Percentiles rank a stretch among this genome's conserved stretches.
Conservation (phyloP, 2,113 vertebrate species). For the Microcebus ravelobensis region DNA sequence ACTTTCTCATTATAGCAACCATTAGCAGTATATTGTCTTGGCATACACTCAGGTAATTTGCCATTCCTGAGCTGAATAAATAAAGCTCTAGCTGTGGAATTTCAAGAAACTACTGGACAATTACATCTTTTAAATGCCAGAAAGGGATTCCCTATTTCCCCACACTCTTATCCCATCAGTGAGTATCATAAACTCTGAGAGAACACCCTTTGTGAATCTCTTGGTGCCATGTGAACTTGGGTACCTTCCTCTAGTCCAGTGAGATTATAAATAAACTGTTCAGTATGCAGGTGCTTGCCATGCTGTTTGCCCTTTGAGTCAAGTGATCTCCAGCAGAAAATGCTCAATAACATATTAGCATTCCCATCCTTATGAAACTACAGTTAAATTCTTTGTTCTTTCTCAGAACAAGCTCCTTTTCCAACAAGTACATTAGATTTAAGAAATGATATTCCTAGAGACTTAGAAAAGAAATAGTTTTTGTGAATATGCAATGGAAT, state of each 20-base stretch:
- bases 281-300: not conserved
- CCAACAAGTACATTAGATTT: not conserved
- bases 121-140: not conserved
- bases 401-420: not conserved
- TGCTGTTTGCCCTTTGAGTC: not conserved
- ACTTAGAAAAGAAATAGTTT: not conserved
- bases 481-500: not conserved
- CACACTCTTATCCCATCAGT: not conserved
- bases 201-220: not conserved
- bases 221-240: not conserved
- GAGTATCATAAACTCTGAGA: not conserved
- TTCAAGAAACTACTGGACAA: not conserved
- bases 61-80: not conserved
- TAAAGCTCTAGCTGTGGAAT: not conserved
- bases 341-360: not conserved
- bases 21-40: not conserved
- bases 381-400: not conserved
- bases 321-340: not conserved
- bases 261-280: not conserved
- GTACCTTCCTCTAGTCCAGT: not conserved
- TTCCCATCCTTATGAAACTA: not conserved
- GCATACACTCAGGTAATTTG: not conserved
- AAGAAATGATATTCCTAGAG: not conserved
- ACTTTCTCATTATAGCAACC: not conserved
- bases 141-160: not conserved